These are phyloP conservation scores for Leucopternis melanops DNA, from an alignment of 2,113 vertebrate species.

Conservation along the genomic window DNA sequence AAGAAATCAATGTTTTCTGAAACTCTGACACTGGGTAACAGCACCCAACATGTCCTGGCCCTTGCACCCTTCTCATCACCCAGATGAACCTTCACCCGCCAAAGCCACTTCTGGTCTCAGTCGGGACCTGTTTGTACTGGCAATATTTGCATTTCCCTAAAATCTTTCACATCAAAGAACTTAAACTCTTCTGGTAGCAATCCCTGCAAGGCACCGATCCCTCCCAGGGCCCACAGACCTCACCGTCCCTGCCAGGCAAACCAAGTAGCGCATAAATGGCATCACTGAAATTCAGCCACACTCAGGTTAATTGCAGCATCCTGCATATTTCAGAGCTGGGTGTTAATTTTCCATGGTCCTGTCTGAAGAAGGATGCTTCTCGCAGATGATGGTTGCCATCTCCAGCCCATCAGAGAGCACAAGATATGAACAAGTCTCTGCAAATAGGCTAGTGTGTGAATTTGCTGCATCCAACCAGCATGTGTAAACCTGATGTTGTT, in stretches of 20 bases:
- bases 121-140: not conserved
- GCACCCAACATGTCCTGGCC: not conserved
- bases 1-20: not conserved
- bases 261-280: rapidly evolving
- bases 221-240: not conserved
- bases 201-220: not conserved
- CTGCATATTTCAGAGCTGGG: not conserved
- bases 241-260: not conserved
- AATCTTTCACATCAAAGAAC: not conserved
- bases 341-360: not conserved
- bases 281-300: not conserved
- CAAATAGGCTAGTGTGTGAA: rapidly evolving
- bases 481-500: not conserved
- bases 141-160: not conserved
- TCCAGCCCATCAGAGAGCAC: not conserved
- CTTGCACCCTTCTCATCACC: not conserved
- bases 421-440: not conserved
- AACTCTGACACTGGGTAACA: not conserved
- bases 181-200: not conserved
- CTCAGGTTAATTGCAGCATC: not conserved
- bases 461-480: not conserved
- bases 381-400: not conserved
- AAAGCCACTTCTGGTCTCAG: not conserved
- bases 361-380: not conserved
- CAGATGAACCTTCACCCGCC: not conserved